Percentiles rank a stretch among this genome's conserved stretches.
Conservation (phyloP, 1,140 invertebrate genomes). For the Pseudoatta argentina region DNA sequence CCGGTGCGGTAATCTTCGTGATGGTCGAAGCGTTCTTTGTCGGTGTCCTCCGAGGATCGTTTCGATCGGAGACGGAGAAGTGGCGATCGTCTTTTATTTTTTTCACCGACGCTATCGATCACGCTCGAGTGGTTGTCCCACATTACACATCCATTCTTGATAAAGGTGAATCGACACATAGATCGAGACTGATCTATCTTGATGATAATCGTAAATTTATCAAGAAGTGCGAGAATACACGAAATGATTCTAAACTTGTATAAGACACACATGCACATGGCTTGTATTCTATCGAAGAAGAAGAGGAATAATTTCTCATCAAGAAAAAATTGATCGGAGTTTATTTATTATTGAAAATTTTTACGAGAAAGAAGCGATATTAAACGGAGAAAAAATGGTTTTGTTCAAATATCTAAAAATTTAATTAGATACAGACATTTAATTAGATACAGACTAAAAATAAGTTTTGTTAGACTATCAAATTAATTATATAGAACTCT, state of each 20-base stretch:
- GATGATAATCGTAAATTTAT: conserved; percentile 31
- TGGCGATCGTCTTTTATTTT: conserved; percentile 45
- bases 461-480: too few relatives aligned
- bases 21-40: conserved; percentile 58
- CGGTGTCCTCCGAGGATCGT: conserved; percentile 55
- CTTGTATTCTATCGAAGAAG: background rate
- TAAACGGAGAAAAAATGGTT: too few relatives aligned
- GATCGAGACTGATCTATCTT: conserved; percentile 38
- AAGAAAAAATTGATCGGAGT: background rate
- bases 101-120: conserved; percentile 42
- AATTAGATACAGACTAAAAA: too few relatives aligned
- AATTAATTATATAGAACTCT: too few relatives aligned
- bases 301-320: background rate
- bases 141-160: conserved; percentile 55
- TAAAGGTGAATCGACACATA: conserved; percentile 30
- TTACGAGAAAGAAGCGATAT: background rate
- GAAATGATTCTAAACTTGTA: background rate
- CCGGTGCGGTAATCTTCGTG: conserved; percentile 62
- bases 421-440: too few relatives aligned
- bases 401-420: too few relatives aligned
- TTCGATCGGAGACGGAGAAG: conserved; percentile 37
- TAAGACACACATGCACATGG: background rate
- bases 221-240: background rate
- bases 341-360: background rate
- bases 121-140: conserved; percentile 26